Base-by-base conservation (phyloP, 2,888 invertebrate genomes). In the Pimpla rufipes region DNA sequence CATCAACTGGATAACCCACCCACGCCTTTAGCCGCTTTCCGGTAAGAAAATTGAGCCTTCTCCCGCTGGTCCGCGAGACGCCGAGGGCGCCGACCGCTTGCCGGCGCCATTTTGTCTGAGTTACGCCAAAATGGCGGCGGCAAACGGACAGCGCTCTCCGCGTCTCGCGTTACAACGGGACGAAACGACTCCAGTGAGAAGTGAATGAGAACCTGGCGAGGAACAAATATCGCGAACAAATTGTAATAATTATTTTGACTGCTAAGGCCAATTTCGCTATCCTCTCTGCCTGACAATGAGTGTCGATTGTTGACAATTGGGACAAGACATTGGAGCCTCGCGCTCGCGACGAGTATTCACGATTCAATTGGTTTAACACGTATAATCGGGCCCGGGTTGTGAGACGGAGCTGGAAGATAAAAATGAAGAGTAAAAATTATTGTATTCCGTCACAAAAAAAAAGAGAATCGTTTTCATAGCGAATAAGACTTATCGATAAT, bases 401-500 rank as follows among this genome's bases (percentile, higher is more conserved):
- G 40, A 62, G 10, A 59, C 4, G 37, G 10, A 62, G 62, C 62
- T 62, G 62, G 18, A 62, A 62, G 62, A 62, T 62, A 64, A 45
- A 70, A 71, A 64, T 50, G 55, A 55, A 73, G 59, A 73, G 73
- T 45, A 75, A 74, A n/a, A 74, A 71, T 76, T 52, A 83, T 91
- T 91, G 92, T 92, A 91, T 91, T 91, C 92, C 90, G 90, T 88
- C 88, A 90, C 90, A 90, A 89, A 29, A 91, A 90, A 89, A 29
- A 91, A 91, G 90, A 62, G 62, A 91, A 91, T 90, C 92, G 91
- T 92, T 91, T 66, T 92, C 92, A 92, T 92, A 92, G 92, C 89
- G 90, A 91, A 91, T 93, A 92, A 92, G 91, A 90, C 89, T 91
- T 91, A 91, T 88, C 84, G 88, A 85, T 85, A 83, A 82, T 85